Evolutionary conservation across 1,140 invertebrate genomes (phyloP).

Genomic region (Protaetia brevitarsis): DNA sequence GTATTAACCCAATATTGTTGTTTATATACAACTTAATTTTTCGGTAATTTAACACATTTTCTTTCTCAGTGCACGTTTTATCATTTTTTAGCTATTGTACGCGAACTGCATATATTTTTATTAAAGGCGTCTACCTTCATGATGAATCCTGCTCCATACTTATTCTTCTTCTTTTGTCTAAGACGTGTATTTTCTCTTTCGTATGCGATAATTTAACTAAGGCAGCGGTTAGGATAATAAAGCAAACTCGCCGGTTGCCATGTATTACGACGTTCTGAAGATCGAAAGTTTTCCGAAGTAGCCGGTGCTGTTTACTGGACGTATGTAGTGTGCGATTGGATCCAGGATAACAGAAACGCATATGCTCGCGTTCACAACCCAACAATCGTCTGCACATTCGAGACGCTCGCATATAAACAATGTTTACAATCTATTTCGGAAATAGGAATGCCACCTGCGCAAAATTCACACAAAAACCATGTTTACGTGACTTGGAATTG

Average conservation of each 20-base stretch:
- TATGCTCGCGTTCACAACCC: background rate
- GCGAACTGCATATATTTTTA: no score
- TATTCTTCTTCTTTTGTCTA: no score
- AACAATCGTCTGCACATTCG: no score
- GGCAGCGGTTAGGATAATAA: background rate
- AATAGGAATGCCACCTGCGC: background rate
- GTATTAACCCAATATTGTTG: no score
- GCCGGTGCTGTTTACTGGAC: background rate
- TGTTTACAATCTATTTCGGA: background rate
- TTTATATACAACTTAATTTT: no score
- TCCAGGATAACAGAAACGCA: background rate
- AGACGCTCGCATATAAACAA: background rate
- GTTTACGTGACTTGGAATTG: no score
- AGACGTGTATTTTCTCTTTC: background rate
- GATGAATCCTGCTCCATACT: no score
- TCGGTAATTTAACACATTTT: no score
- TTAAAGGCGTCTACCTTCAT: no score
- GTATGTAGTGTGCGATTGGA: background rate
- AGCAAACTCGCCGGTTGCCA: background rate
- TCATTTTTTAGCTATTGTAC: no score
- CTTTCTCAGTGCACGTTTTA: no score
- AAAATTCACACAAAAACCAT: background rate
- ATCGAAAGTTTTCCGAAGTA: background rate
- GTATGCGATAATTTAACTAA: background rate
- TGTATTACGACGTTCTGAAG: background rate